phyloP scores from a whole-genome alignment of 2,113 vertebrate genomes.

The Saiga tatarica region DNA sequence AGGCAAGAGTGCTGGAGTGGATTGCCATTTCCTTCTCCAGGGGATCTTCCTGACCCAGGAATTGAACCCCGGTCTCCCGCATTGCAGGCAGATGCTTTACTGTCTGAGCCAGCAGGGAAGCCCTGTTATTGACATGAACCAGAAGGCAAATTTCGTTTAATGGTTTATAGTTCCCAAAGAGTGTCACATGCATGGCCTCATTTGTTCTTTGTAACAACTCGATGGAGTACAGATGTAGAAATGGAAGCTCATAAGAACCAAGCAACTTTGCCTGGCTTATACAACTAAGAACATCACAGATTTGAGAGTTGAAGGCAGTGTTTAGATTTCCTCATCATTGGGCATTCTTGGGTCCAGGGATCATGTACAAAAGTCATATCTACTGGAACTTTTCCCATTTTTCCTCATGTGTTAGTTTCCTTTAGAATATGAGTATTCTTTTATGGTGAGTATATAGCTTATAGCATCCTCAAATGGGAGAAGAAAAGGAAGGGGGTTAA shows the following conservation, averaged over 20 bases:
- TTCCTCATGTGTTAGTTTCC: not conserved
- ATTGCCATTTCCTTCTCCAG: too few relatives aligned
- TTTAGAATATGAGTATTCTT: not conserved
- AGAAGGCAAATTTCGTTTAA: not conserved
- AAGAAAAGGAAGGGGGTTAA: not conserved
- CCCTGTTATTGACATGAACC: not conserved
- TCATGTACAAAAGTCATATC: not conserved
- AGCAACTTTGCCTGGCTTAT: not conserved
- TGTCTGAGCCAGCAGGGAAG: too few relatives aligned
- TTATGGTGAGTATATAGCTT: not conserved
- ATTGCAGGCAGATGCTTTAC: too few relatives aligned
- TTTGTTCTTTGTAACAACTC: not conserved
- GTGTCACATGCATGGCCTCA: not conserved
- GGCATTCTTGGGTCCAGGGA: not conserved
- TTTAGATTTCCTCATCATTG: not conserved
- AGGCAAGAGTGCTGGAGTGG: too few relatives aligned
- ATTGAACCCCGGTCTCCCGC: too few relatives aligned
- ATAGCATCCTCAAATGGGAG: not conserved
- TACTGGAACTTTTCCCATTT: not conserved
- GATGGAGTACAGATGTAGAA: not conserved
- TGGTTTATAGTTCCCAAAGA: not conserved
- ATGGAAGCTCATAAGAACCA: not conserved
- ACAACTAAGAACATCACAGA: not conserved
- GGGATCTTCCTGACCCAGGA: too few relatives aligned
- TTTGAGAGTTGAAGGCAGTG: not conserved